Evolutionary conservation across 2,797 vertebrate species (phyloP).

Genomic region (Amazona ochrocephala): DNA sequence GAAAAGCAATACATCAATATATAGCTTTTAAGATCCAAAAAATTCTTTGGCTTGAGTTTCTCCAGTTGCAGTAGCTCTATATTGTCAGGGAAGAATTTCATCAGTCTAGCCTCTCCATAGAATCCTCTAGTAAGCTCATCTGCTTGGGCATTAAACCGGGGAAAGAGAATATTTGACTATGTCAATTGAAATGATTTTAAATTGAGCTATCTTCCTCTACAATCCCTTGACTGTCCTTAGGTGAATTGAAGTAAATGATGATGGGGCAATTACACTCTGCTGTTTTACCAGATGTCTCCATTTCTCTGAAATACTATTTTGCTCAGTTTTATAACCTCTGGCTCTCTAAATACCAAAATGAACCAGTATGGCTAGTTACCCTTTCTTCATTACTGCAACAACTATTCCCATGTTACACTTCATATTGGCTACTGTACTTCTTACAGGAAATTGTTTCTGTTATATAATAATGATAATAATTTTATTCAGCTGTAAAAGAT

Average conservation of each 20-base stretch:
- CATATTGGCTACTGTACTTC: neutral
- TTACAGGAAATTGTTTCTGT: neutral
- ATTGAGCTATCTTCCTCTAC: neutral
- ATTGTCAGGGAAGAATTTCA: neutral
- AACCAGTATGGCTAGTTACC: neutral
- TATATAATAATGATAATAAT: neutral
- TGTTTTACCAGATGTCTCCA: conserved; percentile 8
- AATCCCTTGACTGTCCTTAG: neutral
- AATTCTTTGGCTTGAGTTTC: neutral
- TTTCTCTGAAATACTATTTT: conserved; percentile 29
- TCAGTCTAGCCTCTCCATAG: neutral
- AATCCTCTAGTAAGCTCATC: neutral
- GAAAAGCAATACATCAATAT: neutral
- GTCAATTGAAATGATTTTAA: neutral
- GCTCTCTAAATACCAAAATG: neutral
- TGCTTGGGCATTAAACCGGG: neutral
- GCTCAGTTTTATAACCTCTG: neutral
- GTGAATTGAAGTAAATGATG: conserved; percentile 20
- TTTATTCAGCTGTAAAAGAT: neutral
- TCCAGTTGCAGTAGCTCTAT: neutral
- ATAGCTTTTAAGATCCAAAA: neutral
- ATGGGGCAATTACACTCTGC: neutral
- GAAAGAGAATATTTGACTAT: neutral
- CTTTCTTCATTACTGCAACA: neutral
- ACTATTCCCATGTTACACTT: neutral